Evolutionary conservation across 2,113 vertebrate genomes (phyloP).

Genomic region (Prunella himalayana): DNA sequence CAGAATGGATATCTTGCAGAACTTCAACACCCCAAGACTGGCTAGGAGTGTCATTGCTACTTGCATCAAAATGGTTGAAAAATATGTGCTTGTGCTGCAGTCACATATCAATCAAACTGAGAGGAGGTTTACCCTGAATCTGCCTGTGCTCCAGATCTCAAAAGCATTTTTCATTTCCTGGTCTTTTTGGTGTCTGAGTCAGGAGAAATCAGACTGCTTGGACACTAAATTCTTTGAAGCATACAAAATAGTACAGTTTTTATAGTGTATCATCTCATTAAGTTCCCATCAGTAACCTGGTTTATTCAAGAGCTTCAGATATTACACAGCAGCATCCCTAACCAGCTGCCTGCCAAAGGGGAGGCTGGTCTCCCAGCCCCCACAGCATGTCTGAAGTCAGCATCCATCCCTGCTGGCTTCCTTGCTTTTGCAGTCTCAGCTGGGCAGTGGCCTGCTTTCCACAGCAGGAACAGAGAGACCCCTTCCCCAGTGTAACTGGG

Average conservation of each 20-base stretch:
- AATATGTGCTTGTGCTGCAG: not conserved
- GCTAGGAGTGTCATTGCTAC: not conserved
- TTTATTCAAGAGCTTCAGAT: not conserved
- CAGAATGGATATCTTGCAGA: fast-evolving
- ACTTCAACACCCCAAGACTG: not conserved
- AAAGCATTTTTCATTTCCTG: not conserved
- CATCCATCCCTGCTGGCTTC: not conserved
- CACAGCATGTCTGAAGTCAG: not conserved
- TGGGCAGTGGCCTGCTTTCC: not conserved
- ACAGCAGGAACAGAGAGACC: not conserved
- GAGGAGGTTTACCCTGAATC: not conserved
- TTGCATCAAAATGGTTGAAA: not conserved
- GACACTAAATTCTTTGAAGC: not conserved
- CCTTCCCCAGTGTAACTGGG: not conserved
- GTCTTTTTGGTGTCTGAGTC: not conserved
- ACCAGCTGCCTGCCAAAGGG: not conserved
- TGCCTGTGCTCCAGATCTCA: not conserved
- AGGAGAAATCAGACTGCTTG: not conserved
- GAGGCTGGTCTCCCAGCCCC: not conserved
- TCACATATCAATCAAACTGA: not conserved
- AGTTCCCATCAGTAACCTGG: not conserved
- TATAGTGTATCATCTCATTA: not conserved
- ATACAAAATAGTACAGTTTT: not conserved
- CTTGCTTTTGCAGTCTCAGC: not conserved
- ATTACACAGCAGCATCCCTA: not conserved